phyloP scores from a whole-genome alignment of 1,140 invertebrate species.

The Neuroterus valhalla region DNA sequence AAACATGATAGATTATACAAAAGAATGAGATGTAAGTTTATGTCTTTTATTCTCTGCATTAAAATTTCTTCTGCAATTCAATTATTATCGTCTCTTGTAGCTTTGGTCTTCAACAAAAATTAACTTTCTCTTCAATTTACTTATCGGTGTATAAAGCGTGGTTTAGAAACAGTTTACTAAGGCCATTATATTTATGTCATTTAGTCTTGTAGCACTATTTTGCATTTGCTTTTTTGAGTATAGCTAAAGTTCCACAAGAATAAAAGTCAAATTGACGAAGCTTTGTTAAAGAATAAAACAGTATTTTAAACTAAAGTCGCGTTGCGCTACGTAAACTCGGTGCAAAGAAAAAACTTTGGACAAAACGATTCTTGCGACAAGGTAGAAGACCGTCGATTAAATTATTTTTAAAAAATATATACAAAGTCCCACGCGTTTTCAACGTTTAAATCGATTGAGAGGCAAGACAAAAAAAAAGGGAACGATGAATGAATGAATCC shows the following conservation, averaged over 20 bases:
- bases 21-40: constrained; percentile 5
- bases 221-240: too few relatives aligned
- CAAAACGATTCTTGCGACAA: background rate
- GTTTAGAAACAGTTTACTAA: too few relatives aligned
- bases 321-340: constrained; percentile 7
- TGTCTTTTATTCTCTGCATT: background rate
- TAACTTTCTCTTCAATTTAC: too few relatives aligned
- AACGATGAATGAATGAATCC: constrained; percentile 33
- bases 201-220: too few relatives aligned
- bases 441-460: constrained; percentile 19
- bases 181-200: too few relatives aligned
- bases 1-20: constrained; percentile 3
- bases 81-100: background rate
- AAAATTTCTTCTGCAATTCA: background rate
- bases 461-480: constrained; percentile 32
- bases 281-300: background rate
- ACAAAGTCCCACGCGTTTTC: constrained; percentile 18
- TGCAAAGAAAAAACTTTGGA: background rate
- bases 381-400: background rate
- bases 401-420: constrained; percentile 21
- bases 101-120: constrained; percentile 3
- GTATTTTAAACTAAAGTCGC: constrained; percentile 34
- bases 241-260: too few relatives aligned
- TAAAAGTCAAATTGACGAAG: background rate
- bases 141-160: too few relatives aligned